A percentile compares a stretch with the other conserved stretches of the same genome.
Conservation (phyloP, 1,140 invertebrate species). For the Contarinia nasturtii region DNA sequence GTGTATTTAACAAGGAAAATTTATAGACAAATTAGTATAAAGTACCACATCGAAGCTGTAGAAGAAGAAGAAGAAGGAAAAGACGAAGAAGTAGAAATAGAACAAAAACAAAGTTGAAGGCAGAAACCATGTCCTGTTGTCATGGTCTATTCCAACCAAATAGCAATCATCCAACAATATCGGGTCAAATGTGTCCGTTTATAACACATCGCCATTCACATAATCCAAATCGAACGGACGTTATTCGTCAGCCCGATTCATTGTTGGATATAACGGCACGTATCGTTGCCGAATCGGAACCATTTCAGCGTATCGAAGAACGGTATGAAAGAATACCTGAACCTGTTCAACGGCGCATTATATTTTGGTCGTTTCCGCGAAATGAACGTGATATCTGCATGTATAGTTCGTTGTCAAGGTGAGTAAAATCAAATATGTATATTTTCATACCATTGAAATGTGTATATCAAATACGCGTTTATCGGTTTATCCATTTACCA, state of each 20-base stretch:
- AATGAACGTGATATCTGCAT: conserved; percentile 75
- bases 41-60: too few species aligned
- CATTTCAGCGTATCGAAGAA: conserved; percentile 73
- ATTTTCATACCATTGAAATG: too few species aligned
- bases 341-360: conserved; percentile 67
- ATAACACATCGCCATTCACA: background rate
- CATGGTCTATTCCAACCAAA: conserved; percentile 1
- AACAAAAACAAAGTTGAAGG: background rate
- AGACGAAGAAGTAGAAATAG: too few species aligned
- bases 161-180: background rate
- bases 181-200: background rate
- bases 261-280: conserved; percentile 66
- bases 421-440: conserved; percentile 8
- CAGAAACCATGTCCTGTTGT: conserved; percentile 1
- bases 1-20: too few species aligned
- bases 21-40: too few species aligned
- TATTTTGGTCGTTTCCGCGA: conserved; percentile 74
- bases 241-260: conserved; percentile 27
- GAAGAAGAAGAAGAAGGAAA: too few species aligned
- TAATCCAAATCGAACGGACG: background rate
- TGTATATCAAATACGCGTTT: too few species aligned
- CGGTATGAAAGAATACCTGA: conserved; percentile 70
- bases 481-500: too few species aligned
- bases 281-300: conserved; percentile 63
- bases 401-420: conserved; percentile 61